phyloP scores from a whole-genome alignment of 1,140 invertebrate species.

The Muscidifurax raptorellus region DNA sequence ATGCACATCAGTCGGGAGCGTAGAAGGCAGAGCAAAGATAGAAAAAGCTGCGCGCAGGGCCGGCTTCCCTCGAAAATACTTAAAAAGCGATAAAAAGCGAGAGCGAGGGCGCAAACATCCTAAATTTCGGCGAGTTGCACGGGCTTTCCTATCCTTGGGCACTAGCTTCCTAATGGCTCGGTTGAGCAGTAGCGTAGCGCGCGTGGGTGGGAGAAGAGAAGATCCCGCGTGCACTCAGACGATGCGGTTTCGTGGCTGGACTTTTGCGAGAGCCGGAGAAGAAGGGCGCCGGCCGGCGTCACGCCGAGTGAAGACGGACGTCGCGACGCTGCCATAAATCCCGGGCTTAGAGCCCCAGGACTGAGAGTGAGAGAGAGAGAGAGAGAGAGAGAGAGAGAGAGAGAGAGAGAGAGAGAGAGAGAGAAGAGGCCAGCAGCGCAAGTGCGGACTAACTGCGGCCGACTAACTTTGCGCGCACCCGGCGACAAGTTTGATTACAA shows the following conservation, averaged over 20 bases:
- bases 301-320: constrained; percentile 76
- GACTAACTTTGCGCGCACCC: constrained; percentile 67
- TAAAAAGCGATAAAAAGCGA: constrained; percentile 51
- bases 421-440: constrained; percentile 39
- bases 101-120: constrained; percentile 51
- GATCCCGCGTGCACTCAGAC: constrained; percentile 44
- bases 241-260: constrained; percentile 52
- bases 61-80: constrained; percentile 39
- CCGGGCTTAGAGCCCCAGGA: constrained; percentile 39
- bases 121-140: constrained; percentile 45
- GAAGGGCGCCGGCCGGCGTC: constrained; percentile 66
- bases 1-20: neutral
- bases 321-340: constrained; percentile 75
- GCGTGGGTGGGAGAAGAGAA: neutral
- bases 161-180: constrained; percentile 39
- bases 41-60: neutral
- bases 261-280: constrained; percentile 24
- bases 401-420: constrained; percentile 17
- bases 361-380: constrained; percentile 30
- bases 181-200: neutral
- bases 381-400: neutral
- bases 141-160: neutral
- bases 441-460: constrained; percentile 63
- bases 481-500: constrained; percentile 55
- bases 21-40: neutral